Evolutionary conservation across 2,888 invertebrate species (phyloP), one percentile per base, ranked within the genome.

Genomic region (Synanthedon myopaeformis): DNA sequence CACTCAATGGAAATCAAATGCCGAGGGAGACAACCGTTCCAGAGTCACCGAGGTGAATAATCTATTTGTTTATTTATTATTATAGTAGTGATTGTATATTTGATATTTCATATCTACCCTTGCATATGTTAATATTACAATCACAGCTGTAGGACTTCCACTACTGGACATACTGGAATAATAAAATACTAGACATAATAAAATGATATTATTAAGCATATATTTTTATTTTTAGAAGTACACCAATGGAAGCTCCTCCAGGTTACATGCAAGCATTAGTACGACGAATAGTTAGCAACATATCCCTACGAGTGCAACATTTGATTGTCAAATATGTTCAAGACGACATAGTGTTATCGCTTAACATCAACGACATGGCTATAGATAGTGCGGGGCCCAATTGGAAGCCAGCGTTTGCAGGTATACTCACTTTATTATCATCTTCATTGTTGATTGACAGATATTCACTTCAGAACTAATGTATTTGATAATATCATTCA

Each of bases 251-350:
- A 62, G 89, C 92, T 1, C 95, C 95, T 0, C 93, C 96, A 2
- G 93, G 96, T 0, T 97, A 97, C 73, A 92, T 96, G 70, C 95
- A 93, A 70, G 92, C 92, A 55, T 83, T 98, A 52, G 93, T 97
- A 5, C 94, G 94, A 59, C 94, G 96, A 73, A 94, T 98, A 53
- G 92, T 97, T n/a, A 96, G 94, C 83, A 98, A 98, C 74, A 95
- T 98, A 50, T 91, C 93, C 14, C 91, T 98, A 51, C 91, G 94
- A 57, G 95, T 97, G 64, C 95, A 97, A 75, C 98, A 98, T 78
- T 90, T 98, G 49, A 97, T 98, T 58, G 89, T 98, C 14, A 98
- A 98, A 74, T 98, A 97, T 78, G 96, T 97, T 1, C 98, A 98
- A 72, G 98, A 98, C 70, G 98, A 98, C 76, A 95, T 98, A 64